Percentiles rank a stretch among this genome's conserved stretches.
Evolutionary conservation across 2,113 vertebrate species (phyloP).

Genomic region (Tor tambroides): DNA sequence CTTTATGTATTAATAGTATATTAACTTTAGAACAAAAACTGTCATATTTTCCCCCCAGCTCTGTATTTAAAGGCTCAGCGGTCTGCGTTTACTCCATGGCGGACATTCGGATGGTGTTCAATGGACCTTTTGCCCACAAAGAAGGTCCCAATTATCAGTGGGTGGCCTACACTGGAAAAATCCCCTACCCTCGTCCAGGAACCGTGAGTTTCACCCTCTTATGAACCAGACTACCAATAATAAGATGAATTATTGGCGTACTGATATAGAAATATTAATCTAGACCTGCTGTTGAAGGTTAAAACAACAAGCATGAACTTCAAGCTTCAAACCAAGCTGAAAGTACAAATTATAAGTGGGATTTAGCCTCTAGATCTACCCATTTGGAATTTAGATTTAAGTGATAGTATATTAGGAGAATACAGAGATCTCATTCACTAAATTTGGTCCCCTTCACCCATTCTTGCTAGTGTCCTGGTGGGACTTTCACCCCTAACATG

Average conservation of each 20-base stretch:
- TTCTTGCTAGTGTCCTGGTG: conserved; percentile 87
- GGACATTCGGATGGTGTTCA: conserved; percentile 98
- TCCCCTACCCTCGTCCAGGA: conserved; percentile 95
- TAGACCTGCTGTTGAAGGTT: not conserved
- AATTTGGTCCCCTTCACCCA: not conserved
- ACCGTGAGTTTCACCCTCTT: conserved; percentile 80
- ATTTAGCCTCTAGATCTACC: not conserved
- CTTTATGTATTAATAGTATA: not conserved
- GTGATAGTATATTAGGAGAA: not conserved
- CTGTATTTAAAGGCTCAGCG: conserved; percentile 95
- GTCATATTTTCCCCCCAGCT: conserved; percentile 72
- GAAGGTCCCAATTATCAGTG: conserved; percentile 99
- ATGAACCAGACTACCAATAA: conserved; percentile 11
- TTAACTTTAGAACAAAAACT: not conserved
- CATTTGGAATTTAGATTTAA: not conserved
- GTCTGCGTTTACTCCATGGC: conserved; percentile 99
- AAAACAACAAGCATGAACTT: not conserved
- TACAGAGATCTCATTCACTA: not conserved
- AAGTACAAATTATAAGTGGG: not conserved
- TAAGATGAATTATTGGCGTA: not conserved
- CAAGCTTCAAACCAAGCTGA: not conserved
- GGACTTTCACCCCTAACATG: conserved; percentile 97
- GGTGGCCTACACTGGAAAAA: conserved; percentile 97
- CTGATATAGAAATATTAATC: not conserved
- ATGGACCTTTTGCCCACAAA: conserved; percentile 96